Evolutionary conservation across 2,113 vertebrate genomes (phyloP), one percentile per base, ranked within the genome.

Genomic region (Etia nguti): DNA sequence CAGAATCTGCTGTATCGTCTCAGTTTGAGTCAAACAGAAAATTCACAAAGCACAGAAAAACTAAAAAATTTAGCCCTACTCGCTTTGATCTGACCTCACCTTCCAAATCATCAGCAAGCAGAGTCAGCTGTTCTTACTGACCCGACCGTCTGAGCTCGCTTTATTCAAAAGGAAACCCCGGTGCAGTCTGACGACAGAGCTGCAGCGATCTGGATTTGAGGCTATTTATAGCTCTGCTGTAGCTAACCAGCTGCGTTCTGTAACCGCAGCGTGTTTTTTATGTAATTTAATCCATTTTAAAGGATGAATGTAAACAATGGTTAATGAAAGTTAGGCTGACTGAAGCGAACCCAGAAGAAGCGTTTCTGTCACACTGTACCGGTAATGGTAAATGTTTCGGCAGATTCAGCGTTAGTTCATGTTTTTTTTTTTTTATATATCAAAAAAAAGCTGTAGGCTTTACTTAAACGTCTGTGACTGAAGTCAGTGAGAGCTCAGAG

Each of bases 11-110:
- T 10, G 41, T 4, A 2, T 43, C 41, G 11, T 11, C 4, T 12
- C 13, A 16, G 13, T 10, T 50, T 50, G 15, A 3, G 16, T 52
- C 11, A 4, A 11, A 43, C 10, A 1, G 8, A 43, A 70, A 43
- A 16, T 43, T 29, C 24, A 75, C 26, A 48, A 75, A 50, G 41
- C 70, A 48, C 43, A 75, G 70, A 48, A 29, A 38, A 73, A 46
- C 13, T 46, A 13, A 8, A 43, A 70, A 2, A 0, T 73, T 73
- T 48, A 6, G 15, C 41, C 41, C 15, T 3, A 22, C 38, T 70
- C 12, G n/a, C 38, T 3, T 43, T 5, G 1, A 75, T 48, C 68
- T 0, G 68, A 18, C 62, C 22, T n/a, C 62, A 15, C 62, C 60
- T 36, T 65, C 31, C 10, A 2, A 36, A 8, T 34, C 36, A n/a